Evolutionary conservation across 2,888 invertebrate species (phyloP).

Genomic region (Mythimna ferrago): DNA sequence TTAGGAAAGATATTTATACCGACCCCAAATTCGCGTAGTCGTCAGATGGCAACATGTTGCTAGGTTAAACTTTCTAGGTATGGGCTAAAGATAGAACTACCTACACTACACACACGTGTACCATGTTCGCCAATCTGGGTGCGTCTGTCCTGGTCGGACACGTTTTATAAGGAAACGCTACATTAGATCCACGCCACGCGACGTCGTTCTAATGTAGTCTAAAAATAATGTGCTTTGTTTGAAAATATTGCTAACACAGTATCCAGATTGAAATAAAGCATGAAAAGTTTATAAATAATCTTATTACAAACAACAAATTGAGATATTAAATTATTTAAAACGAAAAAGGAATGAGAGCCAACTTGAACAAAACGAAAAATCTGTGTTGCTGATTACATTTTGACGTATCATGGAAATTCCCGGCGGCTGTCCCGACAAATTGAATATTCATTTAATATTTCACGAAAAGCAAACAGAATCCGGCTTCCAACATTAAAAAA

Average conservation of each 20-base stretch:
- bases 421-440: constrained; percentile 22
- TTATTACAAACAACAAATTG: background rate
- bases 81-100: no score
- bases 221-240: background rate
- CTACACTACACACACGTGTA: no score
- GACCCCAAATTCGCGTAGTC: background rate
- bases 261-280: background rate
- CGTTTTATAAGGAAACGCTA: no score
- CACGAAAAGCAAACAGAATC: constrained; percentile 18
- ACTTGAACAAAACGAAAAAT: constrained; percentile 31
- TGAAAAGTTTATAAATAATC: background rate
- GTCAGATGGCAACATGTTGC: background rate
- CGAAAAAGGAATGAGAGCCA: background rate
- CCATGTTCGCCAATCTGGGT: no score
- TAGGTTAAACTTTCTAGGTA: background rate
- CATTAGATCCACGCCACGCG: no score
- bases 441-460: constrained; percentile 56
- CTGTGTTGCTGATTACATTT: constrained; percentile 9
- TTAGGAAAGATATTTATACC: constrained; percentile 15
- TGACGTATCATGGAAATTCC: constrained; percentile 32
- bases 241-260: background rate
- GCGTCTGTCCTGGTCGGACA: no score
- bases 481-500: constrained; percentile 16
- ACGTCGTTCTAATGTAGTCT: background rate
- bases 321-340: constrained; percentile 16